phyloP scores from a whole-genome alignment of 2,888 invertebrate genomes.

The Trichacis sp. region DNA sequence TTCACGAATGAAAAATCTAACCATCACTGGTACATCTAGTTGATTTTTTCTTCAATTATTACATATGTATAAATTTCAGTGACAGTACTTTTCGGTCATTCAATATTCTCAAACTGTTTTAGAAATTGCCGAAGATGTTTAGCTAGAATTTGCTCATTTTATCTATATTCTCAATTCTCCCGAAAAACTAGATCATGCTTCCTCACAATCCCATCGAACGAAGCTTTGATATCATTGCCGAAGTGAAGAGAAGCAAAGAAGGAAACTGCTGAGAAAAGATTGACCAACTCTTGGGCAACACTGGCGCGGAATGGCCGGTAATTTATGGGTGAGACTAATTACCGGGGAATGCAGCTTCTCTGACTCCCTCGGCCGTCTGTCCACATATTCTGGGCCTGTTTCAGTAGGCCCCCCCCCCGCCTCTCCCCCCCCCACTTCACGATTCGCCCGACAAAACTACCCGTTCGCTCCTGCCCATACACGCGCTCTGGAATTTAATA shows the following conservation, averaged over 20 bases:
- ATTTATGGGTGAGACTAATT: constrained; percentile 67
- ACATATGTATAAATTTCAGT: too few relatives aligned
- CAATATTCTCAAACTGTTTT: too few relatives aligned
- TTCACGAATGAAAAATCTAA: too few relatives aligned
- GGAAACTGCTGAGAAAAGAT: constrained; percentile 22
- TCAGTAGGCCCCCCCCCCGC: neutral
- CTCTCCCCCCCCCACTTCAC: neutral
- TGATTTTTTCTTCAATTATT: too few relatives aligned
- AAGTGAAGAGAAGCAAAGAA: constrained; percentile 20
- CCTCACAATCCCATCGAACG: too few relatives aligned
- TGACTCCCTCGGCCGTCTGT: constrained; percentile 46
- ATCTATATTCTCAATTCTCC: too few relatives aligned
- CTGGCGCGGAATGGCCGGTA: constrained; percentile 62
- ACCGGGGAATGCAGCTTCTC: constrained; percentile 65
- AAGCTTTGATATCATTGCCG: too few relatives aligned
- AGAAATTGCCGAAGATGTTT: too few relatives aligned
- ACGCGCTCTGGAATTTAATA: constrained; percentile 8
- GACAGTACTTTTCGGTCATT: too few relatives aligned
- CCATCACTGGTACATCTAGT: too few relatives aligned
- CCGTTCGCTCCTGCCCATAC: constrained; percentile 3
- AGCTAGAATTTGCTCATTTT: too few relatives aligned
- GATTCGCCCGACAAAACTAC: neutral
- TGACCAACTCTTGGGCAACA: constrained; percentile 53
- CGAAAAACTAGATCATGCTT: too few relatives aligned
- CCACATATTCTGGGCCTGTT: constrained; percentile 10